phyloP scores from a whole-genome alignment of 2,113 vertebrate species.

The Maccullochella peelii region DNA sequence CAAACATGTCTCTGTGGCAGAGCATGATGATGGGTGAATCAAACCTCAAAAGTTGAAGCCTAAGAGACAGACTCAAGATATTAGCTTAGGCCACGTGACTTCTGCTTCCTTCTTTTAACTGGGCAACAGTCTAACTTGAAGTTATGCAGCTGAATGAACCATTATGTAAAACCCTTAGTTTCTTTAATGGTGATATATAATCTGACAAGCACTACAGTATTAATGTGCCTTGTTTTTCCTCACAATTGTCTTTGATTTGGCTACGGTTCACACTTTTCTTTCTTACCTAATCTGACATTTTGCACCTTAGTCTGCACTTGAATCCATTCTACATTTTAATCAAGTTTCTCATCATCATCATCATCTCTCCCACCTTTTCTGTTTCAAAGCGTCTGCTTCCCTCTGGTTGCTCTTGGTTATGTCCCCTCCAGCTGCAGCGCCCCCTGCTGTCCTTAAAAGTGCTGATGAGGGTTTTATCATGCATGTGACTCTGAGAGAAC shows the following conservation, averaged over 20 bases:
- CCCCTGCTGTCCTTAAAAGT: slow-evolving; percentile 28
- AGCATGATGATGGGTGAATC: neutral
- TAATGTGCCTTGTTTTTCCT: neutral
- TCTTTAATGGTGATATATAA: no score
- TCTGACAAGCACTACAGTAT: neutral
- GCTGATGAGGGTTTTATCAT: neutral
- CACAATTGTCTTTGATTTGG: neutral
- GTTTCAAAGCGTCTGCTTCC: slow-evolving; percentile 15
- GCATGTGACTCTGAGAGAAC: slow-evolving; percentile 30
- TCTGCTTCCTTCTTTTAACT: neutral
- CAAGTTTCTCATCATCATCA: neutral
- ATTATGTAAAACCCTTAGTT: no score
- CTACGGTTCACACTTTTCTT: neutral
- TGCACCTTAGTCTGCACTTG: neutral
- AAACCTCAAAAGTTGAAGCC: neutral
- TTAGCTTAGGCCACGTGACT: neutral
- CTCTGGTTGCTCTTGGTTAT: slow-evolving; percentile 16
- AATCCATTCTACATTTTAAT: neutral
- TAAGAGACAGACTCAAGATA: neutral
- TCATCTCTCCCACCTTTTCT: slow-evolving; percentile 43
- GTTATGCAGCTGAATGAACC: neutral
- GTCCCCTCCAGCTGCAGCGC: slow-evolving; percentile 2
- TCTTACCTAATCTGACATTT: neutral
- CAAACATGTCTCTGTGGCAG: neutral
- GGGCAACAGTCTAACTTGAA: no score